Percentiles rank a stretch among this genome's conserved stretches.
Evolutionary conservation across 1,140 invertebrate species (phyloP).

Genomic region (Drosophila mayri): DNA sequence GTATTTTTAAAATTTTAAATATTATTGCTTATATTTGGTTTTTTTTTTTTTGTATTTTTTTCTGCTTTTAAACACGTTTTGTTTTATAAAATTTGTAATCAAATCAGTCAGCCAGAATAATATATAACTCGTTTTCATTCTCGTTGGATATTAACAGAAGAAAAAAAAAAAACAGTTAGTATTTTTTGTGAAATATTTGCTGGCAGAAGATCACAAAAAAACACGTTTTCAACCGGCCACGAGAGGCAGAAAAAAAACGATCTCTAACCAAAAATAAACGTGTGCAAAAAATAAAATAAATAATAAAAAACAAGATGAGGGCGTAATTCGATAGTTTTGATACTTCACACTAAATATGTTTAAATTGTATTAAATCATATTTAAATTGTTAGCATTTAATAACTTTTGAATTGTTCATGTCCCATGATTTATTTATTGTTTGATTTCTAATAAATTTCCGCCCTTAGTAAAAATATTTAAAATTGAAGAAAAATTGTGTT

Average conservation of each 20-base stretch:
- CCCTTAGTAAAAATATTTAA: slow-evolving; percentile 1
- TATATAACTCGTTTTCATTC: slow-evolving; percentile 67
- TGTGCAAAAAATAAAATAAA: slow-evolving; percentile 16
- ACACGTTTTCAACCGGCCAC: slow-evolving; percentile 31
- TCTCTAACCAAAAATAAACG: slow-evolving; percentile 30
- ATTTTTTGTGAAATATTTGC: slow-evolving; percentile 63
- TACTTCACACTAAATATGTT: slow-evolving; percentile 4
- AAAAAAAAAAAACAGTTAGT: slow-evolving; percentile 57
- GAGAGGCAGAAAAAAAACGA: slow-evolving; percentile 16
- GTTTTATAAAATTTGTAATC: slow-evolving; percentile 46
- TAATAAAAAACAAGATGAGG: not conserved
- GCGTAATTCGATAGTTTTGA: slow-evolving; percentile 25
- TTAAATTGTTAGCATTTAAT: too few species aligned
- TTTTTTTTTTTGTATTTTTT: slow-evolving; percentile 31
- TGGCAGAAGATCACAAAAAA: slow-evolving; percentile 40
- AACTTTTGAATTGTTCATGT: slow-evolving; percentile 7
- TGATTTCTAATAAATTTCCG: slow-evolving; percentile 62
- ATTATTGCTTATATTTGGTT: slow-evolving; percentile 19
- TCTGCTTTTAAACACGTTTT: slow-evolving; percentile 68
- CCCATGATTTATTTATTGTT: slow-evolving; percentile 48
- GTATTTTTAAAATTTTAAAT: slow-evolving; percentile 48
- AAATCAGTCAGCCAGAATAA: slow-evolving; percentile 39
- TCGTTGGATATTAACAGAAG: slow-evolving; percentile 45
- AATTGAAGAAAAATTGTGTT: not conserved
- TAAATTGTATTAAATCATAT: slow-evolving; percentile 11